A percentile compares a stretch with the other conserved stretches of the same genome.
These are phyloP conservation scores for Otis tarda DNA, from an alignment of 2,113 vertebrate species.

Conservation along the genomic window DNA sequence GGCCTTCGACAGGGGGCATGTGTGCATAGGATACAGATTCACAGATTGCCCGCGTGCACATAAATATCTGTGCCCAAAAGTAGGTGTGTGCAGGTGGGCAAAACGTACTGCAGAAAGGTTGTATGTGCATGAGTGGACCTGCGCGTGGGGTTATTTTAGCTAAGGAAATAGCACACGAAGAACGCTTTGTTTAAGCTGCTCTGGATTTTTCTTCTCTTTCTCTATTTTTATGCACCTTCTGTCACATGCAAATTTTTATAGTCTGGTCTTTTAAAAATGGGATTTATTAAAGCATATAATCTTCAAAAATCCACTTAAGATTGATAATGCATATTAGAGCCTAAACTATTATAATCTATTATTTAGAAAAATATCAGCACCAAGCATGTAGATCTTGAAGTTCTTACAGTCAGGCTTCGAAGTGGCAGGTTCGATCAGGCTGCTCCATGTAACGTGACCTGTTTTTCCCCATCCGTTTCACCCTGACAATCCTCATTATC, in stretches of 20 bases:
- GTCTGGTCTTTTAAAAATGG: not conserved
- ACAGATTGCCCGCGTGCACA: not conserved
- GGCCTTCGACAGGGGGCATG: not conserved
- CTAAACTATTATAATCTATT: not conserved
- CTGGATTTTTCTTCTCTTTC: not conserved
- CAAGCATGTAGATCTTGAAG: not conserved
- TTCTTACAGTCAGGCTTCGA: not conserved
- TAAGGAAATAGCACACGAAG: not conserved
- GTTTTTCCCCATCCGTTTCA: not conserved
- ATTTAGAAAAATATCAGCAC: not conserved
- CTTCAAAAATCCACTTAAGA: not conserved
- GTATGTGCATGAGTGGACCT: accelerated
- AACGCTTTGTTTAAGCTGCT: not conserved
- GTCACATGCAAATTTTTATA: not conserved
- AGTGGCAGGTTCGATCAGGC: not conserved
- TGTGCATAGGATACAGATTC: not conserved
- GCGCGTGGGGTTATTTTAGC: not conserved
- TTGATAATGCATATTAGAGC: not conserved
- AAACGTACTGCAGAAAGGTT: accelerated
- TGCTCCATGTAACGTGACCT: not conserved
- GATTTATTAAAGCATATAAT: not conserved
- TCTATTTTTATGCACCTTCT: not conserved
- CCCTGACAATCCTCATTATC: not conserved
- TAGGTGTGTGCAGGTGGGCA: not conserved
- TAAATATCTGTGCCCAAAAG: not conserved